Evolutionary conservation across 37 sponge, comb jelly and placozoan genomes (phyloP), one percentile per base, ranked within the genome.

Genomic region (Haliclona indistincta): DNA sequence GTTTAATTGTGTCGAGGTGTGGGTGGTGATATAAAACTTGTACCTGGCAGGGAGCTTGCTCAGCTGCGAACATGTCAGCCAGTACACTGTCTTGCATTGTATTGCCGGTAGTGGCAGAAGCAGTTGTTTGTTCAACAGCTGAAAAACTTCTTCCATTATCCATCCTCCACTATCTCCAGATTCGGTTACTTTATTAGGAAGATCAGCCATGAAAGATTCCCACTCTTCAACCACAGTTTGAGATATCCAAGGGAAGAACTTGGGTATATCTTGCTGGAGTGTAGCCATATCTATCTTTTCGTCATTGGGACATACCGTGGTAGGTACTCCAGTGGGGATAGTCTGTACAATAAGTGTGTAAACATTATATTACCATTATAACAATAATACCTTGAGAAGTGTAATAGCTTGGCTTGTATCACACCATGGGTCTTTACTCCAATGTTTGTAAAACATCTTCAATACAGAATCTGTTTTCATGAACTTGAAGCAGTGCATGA

Each of bases 381-480:
- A n/a, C n/a, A n/a, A n/a, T n/a, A n/a, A 17, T 15, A 47, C 51
- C 51, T 17, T 47, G 15, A 47, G 51, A 17, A 17, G 13, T 17
- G 10, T 15, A 47, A 47, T 15, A 47, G 51, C 15, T 47, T 47
- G 10, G 51, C 15, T 47, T 17, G 51, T 10, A 10, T 47, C 51
- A n/a, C n/a, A n/a, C 80, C 80, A 80, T 44, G 53, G 26, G 52
- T 78, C 56, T 38, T 22, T 34, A 38, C 63, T 70, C 51, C 58
- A 70, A 22, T 70, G 38, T 60, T 38, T 68, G 63, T 69, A 80
- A 43, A 69, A 61, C 80, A 80, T 68, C 47, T 60, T 26, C 71
- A 44, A 25, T 19, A 32, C 64, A 49, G 25, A 26, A 17, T 40
- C 34, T 56, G 54, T 43, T 41, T 44, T 40, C 5, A 61, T 80